Conservation (phyloP, 2,113 vertebrate species). For the Pao palembangensis region DNA sequence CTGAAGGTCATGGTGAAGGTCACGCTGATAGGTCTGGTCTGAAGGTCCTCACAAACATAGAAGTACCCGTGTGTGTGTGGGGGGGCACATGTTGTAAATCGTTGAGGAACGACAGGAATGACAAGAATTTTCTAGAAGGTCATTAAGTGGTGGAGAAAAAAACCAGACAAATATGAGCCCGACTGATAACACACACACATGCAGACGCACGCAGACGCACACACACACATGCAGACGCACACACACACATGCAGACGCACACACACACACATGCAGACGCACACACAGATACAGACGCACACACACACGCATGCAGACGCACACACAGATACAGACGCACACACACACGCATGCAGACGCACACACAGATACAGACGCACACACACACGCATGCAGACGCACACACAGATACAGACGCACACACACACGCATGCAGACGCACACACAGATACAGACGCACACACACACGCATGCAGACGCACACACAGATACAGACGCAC, state of each 20-base stretch:
- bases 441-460: too few relatives aligned
- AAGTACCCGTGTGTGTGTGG: not conserved
- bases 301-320: too few relatives aligned
- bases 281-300: constrained; percentile 2
- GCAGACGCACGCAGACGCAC: not conserved
- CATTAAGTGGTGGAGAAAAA: constrained; percentile 5
- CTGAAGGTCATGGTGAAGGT: too few relatives aligned
- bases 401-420: too few relatives aligned
- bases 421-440: not conserved
- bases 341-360: constrained; percentile 2
- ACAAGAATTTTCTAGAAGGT: constrained; percentile 15
- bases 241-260: not conserved
- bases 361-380: constrained; percentile 2
- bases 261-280: constrained; percentile 2
- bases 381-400: too few relatives aligned
- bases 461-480: not conserved
- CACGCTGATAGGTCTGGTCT: too few relatives aligned
- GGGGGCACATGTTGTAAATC: constrained; percentile 29
- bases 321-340: not conserved
- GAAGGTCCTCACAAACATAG: not conserved
- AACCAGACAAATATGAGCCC: not conserved
- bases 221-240: not conserved
- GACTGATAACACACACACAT: not conserved
- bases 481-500: not conserved
- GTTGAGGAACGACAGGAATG: constrained; percentile 26